phyloP scores from a whole-genome alignment of 2,888 invertebrate genomes.

The Caenorhabditis doughertyi region DNA sequence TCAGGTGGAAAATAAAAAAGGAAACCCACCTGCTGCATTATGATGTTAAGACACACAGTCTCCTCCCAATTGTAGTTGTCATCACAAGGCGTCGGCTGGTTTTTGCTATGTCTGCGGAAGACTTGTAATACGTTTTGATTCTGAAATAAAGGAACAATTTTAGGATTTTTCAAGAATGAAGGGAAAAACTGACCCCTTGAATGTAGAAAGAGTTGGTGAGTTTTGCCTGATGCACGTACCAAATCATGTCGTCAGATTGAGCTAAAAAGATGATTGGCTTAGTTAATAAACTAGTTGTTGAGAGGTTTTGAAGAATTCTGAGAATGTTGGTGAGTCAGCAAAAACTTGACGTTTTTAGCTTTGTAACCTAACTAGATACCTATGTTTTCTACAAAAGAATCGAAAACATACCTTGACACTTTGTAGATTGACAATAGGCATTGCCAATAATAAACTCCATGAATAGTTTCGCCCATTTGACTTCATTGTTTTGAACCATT shows the following conservation, averaged over 20 bases:
- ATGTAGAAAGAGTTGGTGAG: constrained; percentile 63
- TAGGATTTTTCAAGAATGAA: not conserved
- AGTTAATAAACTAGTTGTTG: not conserved
- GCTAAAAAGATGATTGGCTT: constrained; percentile 62
- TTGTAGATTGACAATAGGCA: constrained; percentile 67
- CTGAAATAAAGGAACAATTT: constrained; percentile 33
- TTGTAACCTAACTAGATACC: no score
- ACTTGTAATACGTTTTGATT: constrained; percentile 88
- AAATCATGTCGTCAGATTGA: constrained; percentile 82
- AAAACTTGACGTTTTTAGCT: no score
- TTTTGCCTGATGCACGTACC: constrained; percentile 81
- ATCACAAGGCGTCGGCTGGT: constrained; percentile 93
- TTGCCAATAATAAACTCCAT: constrained; percentile 78
- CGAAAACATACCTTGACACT: constrained; percentile 69
- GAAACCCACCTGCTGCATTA: constrained; percentile 90
- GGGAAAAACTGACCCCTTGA: constrained; percentile 44
- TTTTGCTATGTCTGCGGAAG: constrained; percentile 96
- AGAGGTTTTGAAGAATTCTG: no score
- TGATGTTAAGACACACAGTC: constrained; percentile 96
- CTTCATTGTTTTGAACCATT: constrained; percentile 72
- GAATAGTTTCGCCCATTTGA: constrained; percentile 78
- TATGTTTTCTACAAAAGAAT: no score
- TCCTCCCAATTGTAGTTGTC: constrained; percentile 99
- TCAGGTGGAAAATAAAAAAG: not conserved
- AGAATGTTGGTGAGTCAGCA: no score